Percentiles rank a stretch among this genome's conserved stretches.
phyloP scores from a whole-genome alignment of 2,888 invertebrate genomes.

The Tetranychus piercei region DNA sequence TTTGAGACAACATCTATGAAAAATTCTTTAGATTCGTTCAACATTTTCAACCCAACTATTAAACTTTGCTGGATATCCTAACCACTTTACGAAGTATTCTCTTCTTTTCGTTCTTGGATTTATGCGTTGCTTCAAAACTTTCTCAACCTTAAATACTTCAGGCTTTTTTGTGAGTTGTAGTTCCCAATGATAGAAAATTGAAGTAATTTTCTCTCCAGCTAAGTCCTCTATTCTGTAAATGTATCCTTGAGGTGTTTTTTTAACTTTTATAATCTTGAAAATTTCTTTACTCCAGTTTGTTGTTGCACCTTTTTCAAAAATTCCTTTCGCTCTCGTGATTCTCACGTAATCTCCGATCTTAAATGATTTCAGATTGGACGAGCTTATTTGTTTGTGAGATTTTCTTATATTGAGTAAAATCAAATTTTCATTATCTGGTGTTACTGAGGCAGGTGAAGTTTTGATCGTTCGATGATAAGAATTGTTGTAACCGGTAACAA shows the following conservation, averaged over 20 bases:
- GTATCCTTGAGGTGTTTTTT: not conserved
- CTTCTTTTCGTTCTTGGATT: not conserved
- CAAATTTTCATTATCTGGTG: not conserved
- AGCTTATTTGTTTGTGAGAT: too few species aligned
- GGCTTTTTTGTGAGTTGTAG: not conserved
- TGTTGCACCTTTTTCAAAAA: not conserved
- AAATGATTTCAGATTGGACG: not conserved
- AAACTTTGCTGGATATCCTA: not conserved
- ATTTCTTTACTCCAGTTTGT: not conserved
- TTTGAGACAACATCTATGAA: not conserved
- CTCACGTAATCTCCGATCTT: not conserved
- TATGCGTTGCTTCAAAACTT: not conserved
- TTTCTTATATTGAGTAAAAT: not conserved
- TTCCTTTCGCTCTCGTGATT: not conserved
- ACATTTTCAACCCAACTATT: slow-evolving; percentile 6
- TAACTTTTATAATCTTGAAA: not conserved
- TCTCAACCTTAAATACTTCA: not conserved
- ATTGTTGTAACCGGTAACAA: not conserved
- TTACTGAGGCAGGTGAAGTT: not conserved
- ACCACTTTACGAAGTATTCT: not conserved
- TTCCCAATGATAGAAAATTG: not conserved
- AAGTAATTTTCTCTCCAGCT: not conserved
- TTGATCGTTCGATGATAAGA: not conserved
- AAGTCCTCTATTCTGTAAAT: not conserved
- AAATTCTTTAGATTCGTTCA: not conserved